Evolutionary conservation across 2,113 vertebrate genomes (phyloP).

Genomic region (Platysteira castanea): DNA sequence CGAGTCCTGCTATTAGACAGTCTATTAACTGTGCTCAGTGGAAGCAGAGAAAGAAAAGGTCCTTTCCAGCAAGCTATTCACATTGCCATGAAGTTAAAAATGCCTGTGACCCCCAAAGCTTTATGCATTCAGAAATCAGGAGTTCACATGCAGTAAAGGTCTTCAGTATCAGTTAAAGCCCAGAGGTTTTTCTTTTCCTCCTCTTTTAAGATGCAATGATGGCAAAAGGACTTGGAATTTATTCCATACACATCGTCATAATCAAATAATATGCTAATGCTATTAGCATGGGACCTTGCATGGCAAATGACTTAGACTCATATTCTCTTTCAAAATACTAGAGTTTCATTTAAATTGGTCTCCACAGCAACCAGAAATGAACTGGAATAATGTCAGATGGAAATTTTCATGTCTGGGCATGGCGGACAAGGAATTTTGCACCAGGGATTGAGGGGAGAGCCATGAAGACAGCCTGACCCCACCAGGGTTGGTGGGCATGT

Average conservation of each 20-base stretch:
- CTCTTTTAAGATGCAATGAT: constrained; percentile 11
- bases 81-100: background rate
- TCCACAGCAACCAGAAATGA: constrained; percentile 47
- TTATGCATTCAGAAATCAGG: constrained; percentile 8
- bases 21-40: background rate
- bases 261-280: constrained; percentile 53
- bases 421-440: background rate
- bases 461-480: background rate
- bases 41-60: background rate
- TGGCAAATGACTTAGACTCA: constrained; percentile 47
- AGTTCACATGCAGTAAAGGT: background rate
- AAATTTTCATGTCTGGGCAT: background rate
- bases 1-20: background rate
- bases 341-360: constrained; percentile 57
- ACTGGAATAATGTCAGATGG: background rate
- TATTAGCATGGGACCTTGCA: constrained; percentile 51
- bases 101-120: background rate
- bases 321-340: constrained; percentile 45
- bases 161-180: background rate
- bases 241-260: constrained; percentile 19
- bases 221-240: constrained; percentile 27
- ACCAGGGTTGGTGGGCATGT: background rate
- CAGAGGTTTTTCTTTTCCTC: background rate
- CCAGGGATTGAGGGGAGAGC: background rate
- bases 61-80: background rate